A percentile compares a stretch with the other conserved stretches of the same genome.
These are phyloP conservation scores for Thamnophis elegans DNA, from an alignment of 2,797 vertebrate genomes.

Conservation along the genomic window DNA sequence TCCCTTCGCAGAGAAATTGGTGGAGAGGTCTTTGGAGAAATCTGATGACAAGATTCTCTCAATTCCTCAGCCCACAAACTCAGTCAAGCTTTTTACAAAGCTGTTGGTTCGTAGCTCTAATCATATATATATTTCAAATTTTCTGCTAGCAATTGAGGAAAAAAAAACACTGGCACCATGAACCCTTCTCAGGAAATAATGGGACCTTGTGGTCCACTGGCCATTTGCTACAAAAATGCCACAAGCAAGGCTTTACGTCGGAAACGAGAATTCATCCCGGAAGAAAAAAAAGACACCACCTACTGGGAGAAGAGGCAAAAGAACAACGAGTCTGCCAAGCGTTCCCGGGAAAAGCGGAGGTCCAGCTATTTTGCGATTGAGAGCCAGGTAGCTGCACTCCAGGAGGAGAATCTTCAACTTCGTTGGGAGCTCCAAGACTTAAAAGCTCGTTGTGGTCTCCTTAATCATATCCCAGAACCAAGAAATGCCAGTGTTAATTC, in stretches of 20 bases:
- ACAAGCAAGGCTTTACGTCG: slow-evolving; percentile 61
- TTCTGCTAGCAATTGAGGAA: neutral
- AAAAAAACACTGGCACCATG: slow-evolving; percentile 32
- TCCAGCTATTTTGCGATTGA: slow-evolving; percentile 83
- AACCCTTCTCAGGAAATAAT: slow-evolving; percentile 20
- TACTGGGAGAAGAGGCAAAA: slow-evolving; percentile 94
- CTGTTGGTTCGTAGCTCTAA: neutral
- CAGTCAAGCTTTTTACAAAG: neutral
- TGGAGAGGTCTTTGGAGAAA: neutral
- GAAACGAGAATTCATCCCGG: slow-evolving; percentile 86
- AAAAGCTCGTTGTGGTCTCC: slow-evolving; percentile 77
- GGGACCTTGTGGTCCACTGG: neutral
- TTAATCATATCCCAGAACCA: slow-evolving; percentile 54
- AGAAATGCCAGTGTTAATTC: slow-evolving; percentile 46
- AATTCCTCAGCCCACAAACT: neutral
- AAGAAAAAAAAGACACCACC: slow-evolving; percentile 83
- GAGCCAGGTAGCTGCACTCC: slow-evolving; percentile 75
- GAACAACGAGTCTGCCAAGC: slow-evolving; percentile 92
- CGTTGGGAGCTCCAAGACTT: slow-evolving; percentile 80
- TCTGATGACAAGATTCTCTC: neutral
- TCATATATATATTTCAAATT: neutral
- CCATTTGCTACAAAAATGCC: neutral
- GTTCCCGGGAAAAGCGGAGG: slow-evolving; percentile 87
- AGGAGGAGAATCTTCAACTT: slow-evolving; percentile 82
- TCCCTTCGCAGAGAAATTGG: neutral